Evolutionary conservation across 2,113 vertebrate genomes (phyloP), one percentile per base, ranked within the genome.

Genomic region (Eulemur macaco): DNA sequence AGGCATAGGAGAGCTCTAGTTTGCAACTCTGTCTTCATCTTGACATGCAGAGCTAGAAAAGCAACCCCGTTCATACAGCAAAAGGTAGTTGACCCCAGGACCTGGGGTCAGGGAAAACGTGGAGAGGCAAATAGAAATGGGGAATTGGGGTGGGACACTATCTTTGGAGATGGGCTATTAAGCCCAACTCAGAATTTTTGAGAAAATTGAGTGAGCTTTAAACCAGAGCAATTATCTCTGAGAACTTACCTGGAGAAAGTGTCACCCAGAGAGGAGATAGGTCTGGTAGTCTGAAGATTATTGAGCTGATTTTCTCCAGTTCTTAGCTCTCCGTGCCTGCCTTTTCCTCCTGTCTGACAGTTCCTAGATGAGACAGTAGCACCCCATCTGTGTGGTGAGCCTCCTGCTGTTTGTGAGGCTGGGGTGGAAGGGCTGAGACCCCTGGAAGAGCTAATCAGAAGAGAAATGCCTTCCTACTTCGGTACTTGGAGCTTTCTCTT

Each of bases 181-280:
- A 71, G 37, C n/a, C 56, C 56, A 29, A 25, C 15, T 64, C 23
- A 13, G 2, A 63, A 9, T 81, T 54, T 54, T 56, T 37, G 45
- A 93, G 89, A 90, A 94, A 74, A 86, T 8, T 1, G 66, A 86
- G 37, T 63, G 63, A n/a, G 56, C 56, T 47, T 45, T 25, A 76
- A 29, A 66, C n/a, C 20, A 63, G 63, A 82, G 73, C 42, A 31
- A 13, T 68, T 34, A 45, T 73, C 47, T 50, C 58, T 76, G 80
- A 80, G 56, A 78, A 69, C 15, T 27, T 11, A 29, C 27, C 42
- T 73, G 34, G 69, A 83, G 60, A 29, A 60, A 60, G 21, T 11
- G 8, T 34, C 58, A 1, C 12, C 37, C 8, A 2, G 6, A 56
- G 37, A 42, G 15, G 47, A 31, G 14, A 69, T 34, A 54, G 23